These are phyloP conservation scores for Prunella himalayana DNA, from an alignment of 2,113 vertebrate genomes.

Conservation along the genomic window DNA sequence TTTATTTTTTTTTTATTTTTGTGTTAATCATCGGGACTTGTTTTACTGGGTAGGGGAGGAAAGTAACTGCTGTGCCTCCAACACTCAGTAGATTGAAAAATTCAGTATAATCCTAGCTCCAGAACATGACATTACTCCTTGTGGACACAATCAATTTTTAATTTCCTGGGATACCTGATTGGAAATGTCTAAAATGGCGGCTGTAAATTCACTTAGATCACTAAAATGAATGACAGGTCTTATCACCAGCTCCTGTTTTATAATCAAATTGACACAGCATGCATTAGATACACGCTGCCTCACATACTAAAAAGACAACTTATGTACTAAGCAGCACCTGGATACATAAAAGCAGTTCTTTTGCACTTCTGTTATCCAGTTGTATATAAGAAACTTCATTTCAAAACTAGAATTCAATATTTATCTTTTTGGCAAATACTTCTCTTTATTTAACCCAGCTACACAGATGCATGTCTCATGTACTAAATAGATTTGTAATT, in stretches of 20 bases:
- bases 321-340: background rate
- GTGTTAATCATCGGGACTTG: background rate
- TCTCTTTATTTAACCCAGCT: background rate
- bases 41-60: background rate
- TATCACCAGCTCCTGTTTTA: background rate
- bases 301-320: background rate
- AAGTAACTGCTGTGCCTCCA: background rate
- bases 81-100: background rate
- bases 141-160: background rate
- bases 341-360: background rate
- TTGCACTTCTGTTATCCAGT: background rate
- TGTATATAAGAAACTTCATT: background rate
- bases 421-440: background rate
- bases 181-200: background rate
- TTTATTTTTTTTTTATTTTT: background rate
- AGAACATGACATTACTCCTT: background rate
- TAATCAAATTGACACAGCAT: background rate
- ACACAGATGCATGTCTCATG: background rate
- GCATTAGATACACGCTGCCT: background rate
- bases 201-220: background rate
- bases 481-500: background rate
- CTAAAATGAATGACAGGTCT: background rate
- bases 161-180: background rate
- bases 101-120: background rate
- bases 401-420: background rate